A percentile compares a stretch with the other conserved stretches of the same genome.
These are phyloP conservation scores for Cephus spinipes DNA, from an alignment of 2,888 invertebrate genomes.

Conservation along the genomic window DNA sequence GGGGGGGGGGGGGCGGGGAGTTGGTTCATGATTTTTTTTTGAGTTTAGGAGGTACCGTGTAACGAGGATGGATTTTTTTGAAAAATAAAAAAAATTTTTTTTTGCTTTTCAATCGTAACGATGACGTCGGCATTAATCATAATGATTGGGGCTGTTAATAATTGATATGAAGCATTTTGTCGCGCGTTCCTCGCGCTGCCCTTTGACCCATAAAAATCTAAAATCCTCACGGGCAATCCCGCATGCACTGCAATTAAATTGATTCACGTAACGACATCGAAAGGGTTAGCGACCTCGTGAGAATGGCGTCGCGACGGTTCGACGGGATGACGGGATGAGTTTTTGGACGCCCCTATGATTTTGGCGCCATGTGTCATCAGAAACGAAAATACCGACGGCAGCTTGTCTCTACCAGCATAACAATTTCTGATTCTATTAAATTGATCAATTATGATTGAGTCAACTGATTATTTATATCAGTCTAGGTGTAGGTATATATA, in stretches of 20 bases:
- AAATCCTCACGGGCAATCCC: conserved; percentile 34
- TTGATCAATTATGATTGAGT: too few relatives aligned
- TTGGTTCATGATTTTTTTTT: too few relatives aligned
- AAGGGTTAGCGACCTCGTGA: conserved; percentile 33
- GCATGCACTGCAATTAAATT: conserved; percentile 38
- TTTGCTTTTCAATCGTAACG: too few relatives aligned
- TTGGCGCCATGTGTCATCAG: conserved; percentile 17
- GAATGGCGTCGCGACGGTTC: conserved; percentile 20
- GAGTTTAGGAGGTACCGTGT: too few relatives aligned
- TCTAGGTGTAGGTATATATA: too few relatives aligned
- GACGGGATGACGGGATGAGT: conserved; percentile 11
- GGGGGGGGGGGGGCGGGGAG: too few relatives aligned
- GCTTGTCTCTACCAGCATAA: too few relatives aligned
- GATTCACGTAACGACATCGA: conserved; percentile 6
- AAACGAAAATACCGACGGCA: not conserved
- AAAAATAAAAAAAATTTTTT: too few relatives aligned
- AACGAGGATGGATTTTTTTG: too few relatives aligned
- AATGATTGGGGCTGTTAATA: not conserved
- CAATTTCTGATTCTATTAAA: too few relatives aligned
- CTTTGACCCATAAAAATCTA: conserved; percentile 32
- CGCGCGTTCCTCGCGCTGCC: conserved; percentile 12
- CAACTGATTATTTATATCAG: too few relatives aligned
- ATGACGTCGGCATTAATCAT: too few relatives aligned
- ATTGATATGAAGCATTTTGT: conserved; percentile 9
- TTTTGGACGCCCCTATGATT: conserved; percentile 11